Base-by-base conservation (phyloP, 1,140 invertebrate species). In the Drosophila watanabei region DNA sequence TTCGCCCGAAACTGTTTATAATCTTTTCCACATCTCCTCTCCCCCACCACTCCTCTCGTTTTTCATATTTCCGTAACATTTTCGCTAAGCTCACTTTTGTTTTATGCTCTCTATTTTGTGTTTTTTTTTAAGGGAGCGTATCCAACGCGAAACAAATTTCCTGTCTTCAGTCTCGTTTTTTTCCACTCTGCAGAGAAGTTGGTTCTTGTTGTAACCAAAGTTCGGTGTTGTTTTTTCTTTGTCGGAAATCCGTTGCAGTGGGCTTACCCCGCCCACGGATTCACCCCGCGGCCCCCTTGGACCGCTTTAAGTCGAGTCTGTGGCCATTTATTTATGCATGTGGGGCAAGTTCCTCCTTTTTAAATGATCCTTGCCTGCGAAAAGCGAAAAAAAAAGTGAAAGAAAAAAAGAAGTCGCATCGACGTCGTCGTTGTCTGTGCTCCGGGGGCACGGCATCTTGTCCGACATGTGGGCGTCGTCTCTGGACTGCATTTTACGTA, bases 311-410 rank as follows among this genome's bases (percentile, higher is more conserved):
- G 77, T 72, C 68, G 77, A 79, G 75, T 63, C 58, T 79, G 65
- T 48, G 77, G 77, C 77, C 77, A 79, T 79, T 79, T 79, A 72
- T 79, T 79, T 79, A 79, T 79, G 75, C 75, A 79, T 79, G 76
- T 79, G 65, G 52, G 70, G 59, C 56, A 60, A 58, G 65, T 71
- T 70, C 79, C 70, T 77, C 79, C 70, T 77, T 72, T 70, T 79
- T 72, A 72, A 79, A 64, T 79, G 59, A 79, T 79, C 46, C 76
- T 72, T 70, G 37, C 37, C 6, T 11, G 28, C 14, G n/a, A 13
- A 46, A 32, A 24, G 41, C 39, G 41, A 68, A 51, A 61, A 68
- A 51, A 61, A 79, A 45, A 24, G 20, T 18, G 49, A 51, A 51
- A 49, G 14, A 51, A 56, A 24, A 24, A 11, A 37, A 24, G 7